phyloP scores from a whole-genome alignment of 2,888 invertebrate species.

The Encarsia formosa region DNA sequence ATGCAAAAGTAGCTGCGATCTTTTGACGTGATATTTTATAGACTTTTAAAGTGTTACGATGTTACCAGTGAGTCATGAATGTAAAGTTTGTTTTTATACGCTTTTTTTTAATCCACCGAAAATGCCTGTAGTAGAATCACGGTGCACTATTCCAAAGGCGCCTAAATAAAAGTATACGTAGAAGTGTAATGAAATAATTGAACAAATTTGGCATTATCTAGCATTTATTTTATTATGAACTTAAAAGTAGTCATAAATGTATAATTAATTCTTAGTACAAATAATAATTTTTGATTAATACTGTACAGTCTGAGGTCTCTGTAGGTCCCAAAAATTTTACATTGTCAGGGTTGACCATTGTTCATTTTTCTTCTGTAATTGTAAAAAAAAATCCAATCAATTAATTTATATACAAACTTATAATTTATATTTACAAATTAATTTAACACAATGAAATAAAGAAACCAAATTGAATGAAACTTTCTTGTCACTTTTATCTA shows the following conservation, averaged over 20 bases:
- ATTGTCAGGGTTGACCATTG: slow-evolving; percentile 50
- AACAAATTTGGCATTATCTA: slow-evolving; percentile 49
- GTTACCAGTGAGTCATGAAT: slow-evolving; percentile 28
- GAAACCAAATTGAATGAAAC: slow-evolving; percentile 16
- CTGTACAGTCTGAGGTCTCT: slow-evolving; percentile 52
- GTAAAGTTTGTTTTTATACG: slow-evolving; percentile 23
- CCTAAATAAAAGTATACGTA: slow-evolving; percentile 31
- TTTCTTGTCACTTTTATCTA: slow-evolving; percentile 3
- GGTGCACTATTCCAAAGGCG: slow-evolving; percentile 38
- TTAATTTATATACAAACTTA: slow-evolving; percentile 26
- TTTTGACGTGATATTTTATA: slow-evolving; percentile 29
- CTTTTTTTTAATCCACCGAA: slow-evolving; percentile 27
- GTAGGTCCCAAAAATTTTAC: slow-evolving; percentile 43
- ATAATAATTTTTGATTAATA: slow-evolving; percentile 50
- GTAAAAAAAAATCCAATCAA: slow-evolving; percentile 31
- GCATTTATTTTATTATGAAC: slow-evolving; percentile 51
- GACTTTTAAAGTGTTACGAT: slow-evolving; percentile 26
- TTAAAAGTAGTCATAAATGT: slow-evolving; percentile 47
- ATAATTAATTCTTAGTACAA: slow-evolving; percentile 48
- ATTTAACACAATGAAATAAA: slow-evolving; percentile 26
- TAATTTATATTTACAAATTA: slow-evolving; percentile 19
- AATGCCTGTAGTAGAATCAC: slow-evolving; percentile 28
- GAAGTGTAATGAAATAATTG: slow-evolving; percentile 31
- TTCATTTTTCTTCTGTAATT: slow-evolving; percentile 49
- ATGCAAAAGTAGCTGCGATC: slow-evolving; percentile 24